Percentiles rank a stretch among this genome's conserved stretches.
Evolutionary conservation across 2,113 vertebrate species (phyloP).

Genomic region (Beaufortia kweichowensis): DNA sequence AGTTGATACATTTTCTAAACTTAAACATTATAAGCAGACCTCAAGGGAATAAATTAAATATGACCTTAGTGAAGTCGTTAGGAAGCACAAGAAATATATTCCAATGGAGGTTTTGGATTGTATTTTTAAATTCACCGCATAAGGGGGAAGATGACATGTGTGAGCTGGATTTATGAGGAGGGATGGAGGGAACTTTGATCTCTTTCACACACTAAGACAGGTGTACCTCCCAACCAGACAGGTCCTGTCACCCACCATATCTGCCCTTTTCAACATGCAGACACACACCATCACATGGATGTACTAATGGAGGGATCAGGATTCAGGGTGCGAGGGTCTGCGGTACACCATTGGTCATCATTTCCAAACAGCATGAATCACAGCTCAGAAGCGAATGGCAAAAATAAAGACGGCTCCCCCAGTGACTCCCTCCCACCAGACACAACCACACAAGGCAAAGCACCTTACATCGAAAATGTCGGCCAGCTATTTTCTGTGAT

Average conservation of each 20-base stretch:
- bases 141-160: conserved; percentile 42
- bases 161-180: conserved; percentile 49
- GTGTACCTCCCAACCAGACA: conserved; percentile 58
- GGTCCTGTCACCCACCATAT: conserved; percentile 50
- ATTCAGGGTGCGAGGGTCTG: conserved; percentile 26
- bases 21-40: no score
- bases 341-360: conserved; percentile 7
- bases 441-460: conserved; percentile 11
- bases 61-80: not conserved
- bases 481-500: not conserved
- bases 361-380: conserved; percentile 33
- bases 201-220: conserved; percentile 47
- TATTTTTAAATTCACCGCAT: conserved; percentile 39
- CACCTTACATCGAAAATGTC: conserved; percentile 25
- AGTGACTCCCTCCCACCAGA: conserved; percentile 22
- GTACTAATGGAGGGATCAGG: conserved; percentile 30
- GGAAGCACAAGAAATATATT: conserved; percentile 14
- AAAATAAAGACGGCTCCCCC: conserved; percentile 28
- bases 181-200: conserved; percentile 53
- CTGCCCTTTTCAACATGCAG: conserved; percentile 37
- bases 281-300: conserved; percentile 55
- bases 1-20: no score
- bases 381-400: conserved; percentile 10
- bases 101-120: conserved; percentile 39
- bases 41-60: not conserved